phyloP scores from a whole-genome alignment of 2,797 vertebrate genomes.

The Valencia hispanica region DNA sequence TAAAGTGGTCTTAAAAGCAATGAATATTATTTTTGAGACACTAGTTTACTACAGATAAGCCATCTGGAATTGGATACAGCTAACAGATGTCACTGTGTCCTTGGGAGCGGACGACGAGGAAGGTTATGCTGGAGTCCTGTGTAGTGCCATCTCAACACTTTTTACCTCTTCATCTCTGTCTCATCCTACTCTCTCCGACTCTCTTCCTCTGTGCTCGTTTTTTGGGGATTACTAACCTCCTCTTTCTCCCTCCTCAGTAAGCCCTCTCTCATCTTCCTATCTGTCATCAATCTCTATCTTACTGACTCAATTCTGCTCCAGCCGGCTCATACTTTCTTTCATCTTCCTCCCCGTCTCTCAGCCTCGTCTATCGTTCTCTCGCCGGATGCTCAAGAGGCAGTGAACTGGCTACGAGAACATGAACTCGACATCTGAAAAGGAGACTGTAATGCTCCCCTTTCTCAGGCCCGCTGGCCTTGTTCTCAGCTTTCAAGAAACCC shows the following conservation, averaged over 20 bases:
- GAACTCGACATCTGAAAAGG: constrained; percentile 63
- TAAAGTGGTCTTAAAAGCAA: constrained; percentile 91
- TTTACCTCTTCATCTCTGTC: constrained; percentile 65
- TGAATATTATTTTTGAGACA: constrained; percentile 88
- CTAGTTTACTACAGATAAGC: constrained; percentile 88
- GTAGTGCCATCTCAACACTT: constrained; percentile 40
- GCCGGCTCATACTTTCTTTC: constrained; percentile 76
- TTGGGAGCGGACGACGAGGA: constrained; percentile 68
- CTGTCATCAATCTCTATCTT: constrained; percentile 79
- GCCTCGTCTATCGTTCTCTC: constrained; percentile 62
- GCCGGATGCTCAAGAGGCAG: constrained; percentile 70
- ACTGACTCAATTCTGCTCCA: constrained; percentile 73
- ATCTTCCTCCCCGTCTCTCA: constrained; percentile 68
- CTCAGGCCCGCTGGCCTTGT: constrained; percentile 55
- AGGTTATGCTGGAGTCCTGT: constrained; percentile 57
- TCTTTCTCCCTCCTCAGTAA: constrained; percentile 40
- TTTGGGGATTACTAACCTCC: constrained; percentile 47
- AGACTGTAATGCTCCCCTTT: constrained; percentile 51
- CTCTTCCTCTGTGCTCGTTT: constrained; percentile 27
- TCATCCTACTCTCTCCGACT: constrained; percentile 38
- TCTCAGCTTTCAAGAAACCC: constrained; percentile 55
- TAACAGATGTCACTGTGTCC: constrained; percentile 79
- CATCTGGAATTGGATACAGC: constrained; percentile 84
- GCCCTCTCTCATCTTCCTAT: constrained; percentile 76
- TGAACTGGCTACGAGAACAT: constrained; percentile 74